Percentiles rank a stretch among this genome's conserved stretches.
phyloP scores from a whole-genome alignment of 2,797 vertebrate species.

The Alcedo quadribrachys region DNA sequence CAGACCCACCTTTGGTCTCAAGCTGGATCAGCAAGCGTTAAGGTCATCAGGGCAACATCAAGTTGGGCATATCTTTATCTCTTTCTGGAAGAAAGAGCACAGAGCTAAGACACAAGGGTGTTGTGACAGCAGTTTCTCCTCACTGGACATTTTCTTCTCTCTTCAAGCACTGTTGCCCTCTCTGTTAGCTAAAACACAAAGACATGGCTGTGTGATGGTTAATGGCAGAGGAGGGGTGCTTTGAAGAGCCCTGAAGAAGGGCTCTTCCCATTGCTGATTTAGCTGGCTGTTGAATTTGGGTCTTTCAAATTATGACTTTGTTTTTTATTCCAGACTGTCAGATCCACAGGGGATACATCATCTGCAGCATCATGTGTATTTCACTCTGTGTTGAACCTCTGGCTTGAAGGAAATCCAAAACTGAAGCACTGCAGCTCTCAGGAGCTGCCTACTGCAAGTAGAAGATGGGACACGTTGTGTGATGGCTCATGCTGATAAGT shows the following conservation, averaged over 20 bases:
- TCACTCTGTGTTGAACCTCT: not conserved
- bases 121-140: not conserved
- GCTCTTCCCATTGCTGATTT: not conserved
- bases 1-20: not conserved
- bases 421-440: not conserved
- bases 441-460: accelerated
- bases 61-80: not conserved
- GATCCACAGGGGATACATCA: not conserved
- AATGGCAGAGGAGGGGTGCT: not conserved
- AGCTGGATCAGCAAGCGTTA: not conserved
- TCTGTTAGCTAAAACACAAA: not conserved
- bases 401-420: not conserved
- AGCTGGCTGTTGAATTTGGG: not conserved
- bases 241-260: not conserved
- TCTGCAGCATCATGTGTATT: not conserved
- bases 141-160: not conserved
- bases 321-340: not conserved
- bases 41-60: not conserved
- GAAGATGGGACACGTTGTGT: not conserved
- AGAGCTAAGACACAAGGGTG: not conserved
- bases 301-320: not conserved
- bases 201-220: not conserved
- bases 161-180: not conserved
- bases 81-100: not conserved
- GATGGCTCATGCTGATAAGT: not conserved